Evolutionary conservation across 2,113 vertebrate species (phyloP).

Genomic region (Psittacara wagleri): DNA sequence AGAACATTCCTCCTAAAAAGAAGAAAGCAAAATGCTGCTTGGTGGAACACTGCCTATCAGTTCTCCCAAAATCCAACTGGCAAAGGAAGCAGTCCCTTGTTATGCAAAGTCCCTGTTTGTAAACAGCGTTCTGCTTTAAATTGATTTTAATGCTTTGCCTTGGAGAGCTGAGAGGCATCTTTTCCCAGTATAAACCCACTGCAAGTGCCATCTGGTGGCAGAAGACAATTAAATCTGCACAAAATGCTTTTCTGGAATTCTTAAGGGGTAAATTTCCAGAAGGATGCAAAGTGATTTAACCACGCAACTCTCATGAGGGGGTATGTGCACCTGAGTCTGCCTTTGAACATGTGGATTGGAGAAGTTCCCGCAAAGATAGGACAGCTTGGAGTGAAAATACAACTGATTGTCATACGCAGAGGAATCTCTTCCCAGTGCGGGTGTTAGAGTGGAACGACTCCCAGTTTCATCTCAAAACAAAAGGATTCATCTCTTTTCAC

Average conservation of each 20-base stretch:
- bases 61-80: background rate
- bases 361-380: background rate
- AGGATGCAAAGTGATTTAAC: background rate
- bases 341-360: background rate
- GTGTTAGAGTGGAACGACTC: background rate
- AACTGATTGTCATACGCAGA: background rate
- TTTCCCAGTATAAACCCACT: background rate
- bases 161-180: background rate
- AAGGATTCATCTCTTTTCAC: background rate
- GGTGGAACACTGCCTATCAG: background rate
- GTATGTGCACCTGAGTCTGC: background rate
- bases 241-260: background rate
- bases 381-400: background rate
- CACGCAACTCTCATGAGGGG: background rate
- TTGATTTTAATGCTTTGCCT: background rate
- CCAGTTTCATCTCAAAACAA: background rate
- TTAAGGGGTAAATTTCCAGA: background rate
- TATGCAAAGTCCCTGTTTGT: slow-evolving; percentile 42
- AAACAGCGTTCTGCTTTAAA: slow-evolving; percentile 17
- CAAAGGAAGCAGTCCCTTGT: background rate
- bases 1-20: background rate
- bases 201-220: slow-evolving; percentile 62
- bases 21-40: background rate
- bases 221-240: background rate
- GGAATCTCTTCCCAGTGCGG: background rate